Evolutionary conservation across 2,113 vertebrate genomes (phyloP), one percentile per base, ranked within the genome.

Genomic region (Dendropsophus ebraccatus): DNA sequence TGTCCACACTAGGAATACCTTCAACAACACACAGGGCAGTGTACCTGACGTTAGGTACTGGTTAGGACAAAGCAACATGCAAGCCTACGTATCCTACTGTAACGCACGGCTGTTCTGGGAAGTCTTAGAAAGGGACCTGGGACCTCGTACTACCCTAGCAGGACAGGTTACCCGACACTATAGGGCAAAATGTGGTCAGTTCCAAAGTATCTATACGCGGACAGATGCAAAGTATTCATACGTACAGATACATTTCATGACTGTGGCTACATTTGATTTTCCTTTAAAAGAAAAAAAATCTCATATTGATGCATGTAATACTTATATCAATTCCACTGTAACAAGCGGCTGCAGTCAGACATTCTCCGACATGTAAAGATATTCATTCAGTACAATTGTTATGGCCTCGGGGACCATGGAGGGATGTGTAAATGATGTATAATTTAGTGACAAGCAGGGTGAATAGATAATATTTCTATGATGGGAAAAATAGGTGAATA

Each of bases 401-500:
- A 35, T 16, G 30, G 21, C 17, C 76, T n/a, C 4, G 7, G 52
- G 54, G 76, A 25, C 52, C 12, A 7, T 5, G 14, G 13, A 5
- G 32, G 37, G 11, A 37, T 13, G 76, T 79, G 11, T 58, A 58
- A 32, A 16, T 58, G 52, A 79, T 79, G 76, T 79, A 58, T 79
- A 58, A 79, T 79, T 79, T n/a, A 37, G 54, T 60, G 50, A 78
- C 52, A 78, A n/a, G 30, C 3, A 19, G 21, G 30, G 25, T 32
- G 75, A 56, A 52, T 17, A 77, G 19, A 54, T 56, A 78, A 78
- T 21, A 78, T n/a, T 78, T 9, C 21, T 35, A 8, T 58, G 50
- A 58, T 23, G 75, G 28, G 30, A 78, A 35, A 32, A 79, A 56
- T 54, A 37, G 52, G 19, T 58, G 52, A 35, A 52, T 37, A 79